Evolutionary conservation across 2,113 vertebrate species (phyloP).

Genomic region (Ophiodon elongatus): DNA sequence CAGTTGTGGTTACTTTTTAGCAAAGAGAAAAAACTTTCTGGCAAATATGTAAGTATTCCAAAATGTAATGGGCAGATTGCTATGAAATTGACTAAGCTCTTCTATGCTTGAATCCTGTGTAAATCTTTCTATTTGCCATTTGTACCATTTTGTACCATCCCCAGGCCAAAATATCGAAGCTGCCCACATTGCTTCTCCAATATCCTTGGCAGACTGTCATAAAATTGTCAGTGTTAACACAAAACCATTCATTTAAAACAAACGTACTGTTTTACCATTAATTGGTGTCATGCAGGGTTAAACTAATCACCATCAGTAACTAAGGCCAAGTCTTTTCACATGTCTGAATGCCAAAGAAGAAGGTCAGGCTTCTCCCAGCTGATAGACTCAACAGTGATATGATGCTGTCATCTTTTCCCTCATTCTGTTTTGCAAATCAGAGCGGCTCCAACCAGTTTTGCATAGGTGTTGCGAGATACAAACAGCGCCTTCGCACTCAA

Average conservation of each 20-base stretch:
- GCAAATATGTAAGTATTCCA: background rate
- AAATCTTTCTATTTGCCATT: background rate
- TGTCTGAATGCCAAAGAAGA: background rate
- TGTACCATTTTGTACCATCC: background rate
- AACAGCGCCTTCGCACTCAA: background rate
- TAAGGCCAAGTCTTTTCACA: background rate
- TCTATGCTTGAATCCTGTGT: background rate
- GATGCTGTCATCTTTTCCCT: background rate
- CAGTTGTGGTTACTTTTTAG: background rate
- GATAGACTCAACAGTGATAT: background rate
- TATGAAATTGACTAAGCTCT: background rate
- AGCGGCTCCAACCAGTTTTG: background rate
- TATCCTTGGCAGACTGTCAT: background rate
- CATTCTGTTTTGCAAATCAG: background rate
- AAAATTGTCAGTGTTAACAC: background rate
- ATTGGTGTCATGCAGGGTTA: background rate
- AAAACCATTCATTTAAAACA: background rate
- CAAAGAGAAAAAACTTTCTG: background rate
- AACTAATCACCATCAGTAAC: background rate
- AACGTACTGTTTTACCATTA: background rate
- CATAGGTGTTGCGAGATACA: conserved; percentile 7
- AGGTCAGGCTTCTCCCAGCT: background rate
- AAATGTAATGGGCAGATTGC: background rate
- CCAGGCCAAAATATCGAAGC: background rate
- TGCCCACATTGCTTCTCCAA: background rate